Evolutionary conservation across 2,113 vertebrate genomes (phyloP), one percentile per base, ranked within the genome.

Genomic region (Campylorhamphus procurvoides): DNA sequence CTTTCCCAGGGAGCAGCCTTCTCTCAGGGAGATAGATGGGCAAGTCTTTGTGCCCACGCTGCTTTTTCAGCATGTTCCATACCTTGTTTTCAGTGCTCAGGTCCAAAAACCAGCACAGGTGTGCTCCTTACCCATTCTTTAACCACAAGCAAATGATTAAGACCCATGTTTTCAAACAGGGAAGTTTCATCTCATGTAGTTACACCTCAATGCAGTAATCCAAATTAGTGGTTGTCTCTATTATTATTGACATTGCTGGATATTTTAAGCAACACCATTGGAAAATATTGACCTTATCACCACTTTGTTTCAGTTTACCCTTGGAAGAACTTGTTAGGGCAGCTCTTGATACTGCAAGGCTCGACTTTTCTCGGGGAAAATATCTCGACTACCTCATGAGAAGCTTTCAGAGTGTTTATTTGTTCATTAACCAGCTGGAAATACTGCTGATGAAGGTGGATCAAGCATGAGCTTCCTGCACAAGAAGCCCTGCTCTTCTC

Each of bases 251-350:
- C 52, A 63, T 88, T 86, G 18, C 14, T 53, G 59, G 62, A 12
- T 94, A 80, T 77, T 93, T 89, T 81, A 74, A 60, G 47, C 68
- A 92, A 59, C 24, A 27, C 42, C 6, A 14, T 52, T 66, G 60
- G 72, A 95, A 94, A 94, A 92, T 60, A 88, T 15, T 84, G 60
- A 91, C 50, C 60, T 92, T 88, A 84, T 67, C 64, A 49, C 28
- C 18, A 40, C 44, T 59, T 73, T 25, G 7, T 55, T 90, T 84
- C 42, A 42, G 47, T 86, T 92, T 95, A 63, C 47, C 39, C n/a
- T 84, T 75, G 76, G 75, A 80, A 37, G 39, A 88, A 37, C 52
- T 80, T 90, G 50, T 62, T 86, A 74, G 33, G 35, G 58, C 29
- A 67, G 16, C 37, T 31, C 33, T 71, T 77, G 50, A 27, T 68